Conservation (phyloP, 2,888 invertebrate species). For the Mimachlamys varia region DNA sequence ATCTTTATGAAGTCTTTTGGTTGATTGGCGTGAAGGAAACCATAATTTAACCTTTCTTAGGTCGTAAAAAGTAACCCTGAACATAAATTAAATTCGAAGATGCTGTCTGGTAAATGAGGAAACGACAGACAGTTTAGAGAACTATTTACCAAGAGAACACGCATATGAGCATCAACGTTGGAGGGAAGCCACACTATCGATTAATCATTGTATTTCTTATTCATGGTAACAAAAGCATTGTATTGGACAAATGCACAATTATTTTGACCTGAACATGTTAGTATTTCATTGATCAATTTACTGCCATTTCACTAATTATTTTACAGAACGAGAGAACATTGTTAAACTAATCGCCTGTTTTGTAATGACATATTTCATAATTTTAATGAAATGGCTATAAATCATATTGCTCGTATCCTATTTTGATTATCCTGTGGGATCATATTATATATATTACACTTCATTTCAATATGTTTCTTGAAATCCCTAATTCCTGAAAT, state of each 20-base stretch:
- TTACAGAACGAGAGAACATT: neutral
- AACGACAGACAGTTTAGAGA: conserved; percentile 23
- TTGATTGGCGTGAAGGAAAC: conserved; percentile 33
- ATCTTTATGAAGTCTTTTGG: conserved; percentile 33
- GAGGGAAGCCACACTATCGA: neutral
- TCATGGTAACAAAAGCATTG: conserved; percentile 15
- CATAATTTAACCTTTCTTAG: conserved; percentile 32
- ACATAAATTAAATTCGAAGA: conserved; percentile 34
- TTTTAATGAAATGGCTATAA: neutral
- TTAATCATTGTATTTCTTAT: neutral
- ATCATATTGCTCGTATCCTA: neutral
- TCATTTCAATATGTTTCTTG: neutral
- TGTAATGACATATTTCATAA: neutral
- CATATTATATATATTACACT: neutral
- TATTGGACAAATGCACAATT: conserved; percentile 23
- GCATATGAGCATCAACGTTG: conserved; percentile 22
- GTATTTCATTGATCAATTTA: neutral
- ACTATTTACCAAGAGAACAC: conserved; percentile 15
- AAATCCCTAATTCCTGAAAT: neutral
- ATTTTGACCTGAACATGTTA: conserved; percentile 2
- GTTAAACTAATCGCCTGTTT: neutral
- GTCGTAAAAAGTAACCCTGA: conserved; percentile 34
- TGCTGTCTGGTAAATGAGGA: conserved; percentile 28
- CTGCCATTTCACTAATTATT: neutral
- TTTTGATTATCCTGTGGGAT: neutral